phyloP scores from a whole-genome alignment of 2,113 vertebrate species.

The Parus major region DNA sequence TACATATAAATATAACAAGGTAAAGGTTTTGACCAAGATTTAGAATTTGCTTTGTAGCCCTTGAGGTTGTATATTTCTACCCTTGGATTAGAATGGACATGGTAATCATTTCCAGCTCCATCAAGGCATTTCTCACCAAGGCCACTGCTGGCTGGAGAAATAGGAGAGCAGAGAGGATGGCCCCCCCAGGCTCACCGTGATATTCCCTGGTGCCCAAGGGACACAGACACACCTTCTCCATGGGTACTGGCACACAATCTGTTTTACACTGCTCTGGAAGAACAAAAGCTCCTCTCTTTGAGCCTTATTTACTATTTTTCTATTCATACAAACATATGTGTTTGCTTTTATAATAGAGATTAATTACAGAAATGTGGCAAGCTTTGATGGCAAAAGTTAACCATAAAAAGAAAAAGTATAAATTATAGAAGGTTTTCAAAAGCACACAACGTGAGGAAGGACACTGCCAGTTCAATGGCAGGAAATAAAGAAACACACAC shows the following conservation, averaged over 20 bases:
- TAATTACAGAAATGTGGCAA: conserved; percentile 11
- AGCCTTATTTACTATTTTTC: neutral
- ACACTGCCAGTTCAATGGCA: neutral
- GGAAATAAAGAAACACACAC: neutral
- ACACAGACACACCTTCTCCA: neutral
- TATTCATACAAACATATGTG: neutral
- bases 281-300: neutral
- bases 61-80: neutral
- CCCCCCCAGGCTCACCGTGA: accelerated
- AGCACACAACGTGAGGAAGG: neutral
- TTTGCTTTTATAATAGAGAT: conserved; percentile 14
- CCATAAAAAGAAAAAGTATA: neutral
- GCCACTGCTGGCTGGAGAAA: neutral
- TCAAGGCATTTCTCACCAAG: neutral
- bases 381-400: conserved; percentile 17
- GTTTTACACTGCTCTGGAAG: neutral
- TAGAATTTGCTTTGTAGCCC: neutral
- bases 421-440: neutral
- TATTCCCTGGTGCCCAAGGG: neutral
- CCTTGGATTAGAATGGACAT: neutral
- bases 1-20: neutral
- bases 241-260: neutral
- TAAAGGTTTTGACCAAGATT: neutral
- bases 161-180: neutral
- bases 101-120: neutral